These are phyloP conservation scores for Spatulosminthurus flaviceps DNA, from an alignment of 2,888 invertebrate genomes.

Conservation along the genomic window DNA sequence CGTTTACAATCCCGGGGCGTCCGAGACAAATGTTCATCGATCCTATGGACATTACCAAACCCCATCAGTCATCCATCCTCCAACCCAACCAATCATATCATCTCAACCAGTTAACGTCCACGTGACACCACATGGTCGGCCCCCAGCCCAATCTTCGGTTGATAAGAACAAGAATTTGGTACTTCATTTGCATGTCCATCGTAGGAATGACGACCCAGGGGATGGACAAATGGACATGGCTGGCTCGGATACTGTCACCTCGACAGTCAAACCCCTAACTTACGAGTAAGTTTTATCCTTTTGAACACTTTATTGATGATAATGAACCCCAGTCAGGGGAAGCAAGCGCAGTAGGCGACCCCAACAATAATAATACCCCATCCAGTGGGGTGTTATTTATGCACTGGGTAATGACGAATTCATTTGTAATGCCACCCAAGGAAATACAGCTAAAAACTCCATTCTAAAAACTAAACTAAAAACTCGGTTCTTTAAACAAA, in stretches of 20 bases:
- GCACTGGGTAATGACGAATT: too few species aligned
- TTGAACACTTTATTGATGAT: too few species aligned
- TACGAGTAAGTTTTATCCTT: constrained; percentile 63
- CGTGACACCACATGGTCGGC: background rate
- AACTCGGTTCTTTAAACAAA: too few species aligned
- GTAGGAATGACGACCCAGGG: constrained; percentile 53
- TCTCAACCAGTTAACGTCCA: background rate
- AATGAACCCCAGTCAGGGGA: too few species aligned
- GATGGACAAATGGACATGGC: constrained; percentile 57
- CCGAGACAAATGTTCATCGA: constrained; percentile 27
- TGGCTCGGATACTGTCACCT: constrained; percentile 55
- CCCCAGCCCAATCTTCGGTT: background rate
- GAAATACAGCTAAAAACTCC: too few species aligned
- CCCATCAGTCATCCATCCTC: background rate
- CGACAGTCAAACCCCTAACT: constrained; percentile 58
- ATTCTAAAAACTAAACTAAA: too few species aligned
- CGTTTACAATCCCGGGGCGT: background rate
- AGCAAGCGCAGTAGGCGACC: too few species aligned
- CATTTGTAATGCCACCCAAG: too few species aligned
- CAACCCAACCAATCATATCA: background rate
- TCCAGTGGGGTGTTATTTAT: too few species aligned
- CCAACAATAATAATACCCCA: too few species aligned
- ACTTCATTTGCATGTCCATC: constrained; percentile 62
- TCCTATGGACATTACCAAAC: constrained; percentile 25
- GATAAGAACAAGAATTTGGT: constrained; percentile 61